A percentile compares a stretch with the other conserved stretches of the same genome.
Evolutionary conservation across 2,797 vertebrate genomes (phyloP).

Genomic region (Dallia pectoralis): DNA sequence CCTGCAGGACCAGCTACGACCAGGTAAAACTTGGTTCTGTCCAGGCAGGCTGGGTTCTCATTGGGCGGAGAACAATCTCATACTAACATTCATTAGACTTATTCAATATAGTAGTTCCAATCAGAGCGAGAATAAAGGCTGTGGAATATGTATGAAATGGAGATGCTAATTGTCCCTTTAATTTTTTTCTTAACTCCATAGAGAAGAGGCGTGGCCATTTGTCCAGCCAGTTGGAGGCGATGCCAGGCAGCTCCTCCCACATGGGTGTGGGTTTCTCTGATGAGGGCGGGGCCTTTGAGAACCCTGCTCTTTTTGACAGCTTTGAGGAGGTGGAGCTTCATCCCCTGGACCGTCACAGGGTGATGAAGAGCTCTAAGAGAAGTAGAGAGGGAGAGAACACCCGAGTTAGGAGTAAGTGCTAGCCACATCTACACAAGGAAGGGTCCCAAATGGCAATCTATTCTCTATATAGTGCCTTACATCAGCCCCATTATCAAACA

Average conservation of each 20-base stretch:
- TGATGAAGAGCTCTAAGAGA: constrained; percentile 59
- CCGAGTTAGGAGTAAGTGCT: constrained; percentile 63
- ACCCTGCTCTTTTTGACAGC: constrained; percentile 58
- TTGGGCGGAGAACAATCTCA: neutral
- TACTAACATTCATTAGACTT: too few species aligned
- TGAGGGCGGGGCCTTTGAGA: constrained; percentile 47
- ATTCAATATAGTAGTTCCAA: neutral
- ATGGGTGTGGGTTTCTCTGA: constrained; percentile 43
- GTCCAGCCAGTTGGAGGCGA: constrained; percentile 55
- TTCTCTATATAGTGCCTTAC: too few species aligned
- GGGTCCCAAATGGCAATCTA: too few species aligned
- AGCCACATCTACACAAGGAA: too few species aligned
- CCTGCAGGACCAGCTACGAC: constrained; percentile 65
- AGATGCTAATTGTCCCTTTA: neutral
- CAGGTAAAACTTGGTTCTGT: constrained; percentile 43
- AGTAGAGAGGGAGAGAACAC: constrained; percentile 68
- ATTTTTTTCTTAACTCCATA: constrained; percentile 17
- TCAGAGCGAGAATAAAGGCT: neutral
- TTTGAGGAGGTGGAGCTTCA: constrained; percentile 66
- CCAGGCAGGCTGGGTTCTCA: neutral
- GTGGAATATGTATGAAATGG: neutral
- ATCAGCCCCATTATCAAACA: too few species aligned
- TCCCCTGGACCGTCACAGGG: constrained; percentile 49
- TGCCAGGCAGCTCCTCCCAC: constrained; percentile 61
- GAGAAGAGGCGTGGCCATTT: constrained; percentile 56